phyloP scores from a whole-genome alignment of 1,140 invertebrate species.

The Ptiloglossa arizonensis region DNA sequence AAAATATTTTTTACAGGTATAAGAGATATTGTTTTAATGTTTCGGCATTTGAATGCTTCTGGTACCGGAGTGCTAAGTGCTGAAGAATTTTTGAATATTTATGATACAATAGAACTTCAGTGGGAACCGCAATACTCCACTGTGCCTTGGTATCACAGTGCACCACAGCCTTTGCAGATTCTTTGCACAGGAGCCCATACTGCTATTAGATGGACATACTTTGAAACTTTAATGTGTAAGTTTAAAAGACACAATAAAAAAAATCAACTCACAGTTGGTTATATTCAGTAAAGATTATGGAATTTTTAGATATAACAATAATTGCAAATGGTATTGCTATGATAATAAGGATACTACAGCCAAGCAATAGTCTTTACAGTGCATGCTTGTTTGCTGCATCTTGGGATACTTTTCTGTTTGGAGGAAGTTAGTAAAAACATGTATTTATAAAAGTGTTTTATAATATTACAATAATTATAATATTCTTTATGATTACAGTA shows the following conservation, averaged over 20 bases:
- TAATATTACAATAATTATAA: not conserved
- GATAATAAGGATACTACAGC: conserved; percentile 83
- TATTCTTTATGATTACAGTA: conserved; percentile 82
- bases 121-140: conserved; percentile 88
- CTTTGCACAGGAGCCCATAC: conserved; percentile 84
- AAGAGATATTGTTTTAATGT: conserved; percentile 91
- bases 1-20: conserved; percentile 82
- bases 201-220: conserved; percentile 87
- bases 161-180: conserved; percentile 84
- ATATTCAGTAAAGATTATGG: conserved; percentile 18
- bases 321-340: conserved; percentile 87
- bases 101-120: conserved; percentile 87
- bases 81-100: conserved; percentile 91
- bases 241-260: conserved; percentile 41
- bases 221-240: conserved; percentile 89
- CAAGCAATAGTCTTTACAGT: conserved; percentile 82
- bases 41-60: conserved; percentile 89
- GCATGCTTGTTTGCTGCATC: conserved; percentile 85
- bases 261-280: not conserved
- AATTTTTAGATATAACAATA: conserved; percentile 85
- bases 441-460: not conserved
- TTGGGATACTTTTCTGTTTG: conserved; percentile 89
- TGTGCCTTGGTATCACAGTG: conserved; percentile 87
- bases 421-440: conserved; percentile 83
- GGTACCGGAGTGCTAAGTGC: conserved; percentile 85